These are phyloP conservation scores for Zeuzera pyrina DNA, from an alignment of 2,888 invertebrate genomes.

Conservation along the genomic window DNA sequence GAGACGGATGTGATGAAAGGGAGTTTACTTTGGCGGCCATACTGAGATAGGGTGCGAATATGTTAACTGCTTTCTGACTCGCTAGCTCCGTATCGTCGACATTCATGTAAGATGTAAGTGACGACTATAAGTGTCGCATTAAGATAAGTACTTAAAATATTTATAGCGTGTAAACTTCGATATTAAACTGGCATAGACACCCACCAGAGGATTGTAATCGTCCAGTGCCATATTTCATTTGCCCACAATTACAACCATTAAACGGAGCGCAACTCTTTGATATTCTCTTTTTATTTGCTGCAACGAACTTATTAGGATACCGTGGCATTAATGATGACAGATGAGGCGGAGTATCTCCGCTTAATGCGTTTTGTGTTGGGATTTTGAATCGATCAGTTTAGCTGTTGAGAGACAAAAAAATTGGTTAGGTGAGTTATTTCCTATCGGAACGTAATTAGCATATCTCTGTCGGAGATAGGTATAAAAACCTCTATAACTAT, in stretches of 20 bases:
- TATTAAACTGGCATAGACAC: conserved; percentile 55
- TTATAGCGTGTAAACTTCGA: conserved; percentile 65
- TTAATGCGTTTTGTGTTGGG: conserved; percentile 52
- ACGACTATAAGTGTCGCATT: conserved; percentile 43
- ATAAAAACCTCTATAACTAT: conserved; percentile 1
- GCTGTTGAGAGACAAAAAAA: conserved; percentile 32
- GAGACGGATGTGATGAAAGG: conserved; percentile 32
- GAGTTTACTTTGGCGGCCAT: conserved; percentile 31
- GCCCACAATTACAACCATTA: conserved; percentile 69
- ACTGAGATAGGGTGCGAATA: conserved; percentile 39
- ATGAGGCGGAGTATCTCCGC: conserved; percentile 52
- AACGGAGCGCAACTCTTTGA: conserved; percentile 66
- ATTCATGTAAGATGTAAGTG: conserved; percentile 45
- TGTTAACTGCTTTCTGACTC: conserved; percentile 26
- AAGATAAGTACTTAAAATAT: conserved; percentile 60
- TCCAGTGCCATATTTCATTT: conserved; percentile 60
- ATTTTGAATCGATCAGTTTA: conserved; percentile 33
- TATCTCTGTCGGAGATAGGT: conserved; percentile 6
- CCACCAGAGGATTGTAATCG: conserved; percentile 46
- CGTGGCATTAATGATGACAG: conserved; percentile 71
- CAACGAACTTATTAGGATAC: conserved; percentile 68
- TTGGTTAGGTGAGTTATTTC: conserved; percentile 35
- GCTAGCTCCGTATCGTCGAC: conserved; percentile 23
- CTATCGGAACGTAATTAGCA: conserved; percentile 22
- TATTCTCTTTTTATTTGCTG: conserved; percentile 63